Base-by-base conservation (phyloP, 1,140 invertebrate species). In the Drosophila athabasca region DNA sequence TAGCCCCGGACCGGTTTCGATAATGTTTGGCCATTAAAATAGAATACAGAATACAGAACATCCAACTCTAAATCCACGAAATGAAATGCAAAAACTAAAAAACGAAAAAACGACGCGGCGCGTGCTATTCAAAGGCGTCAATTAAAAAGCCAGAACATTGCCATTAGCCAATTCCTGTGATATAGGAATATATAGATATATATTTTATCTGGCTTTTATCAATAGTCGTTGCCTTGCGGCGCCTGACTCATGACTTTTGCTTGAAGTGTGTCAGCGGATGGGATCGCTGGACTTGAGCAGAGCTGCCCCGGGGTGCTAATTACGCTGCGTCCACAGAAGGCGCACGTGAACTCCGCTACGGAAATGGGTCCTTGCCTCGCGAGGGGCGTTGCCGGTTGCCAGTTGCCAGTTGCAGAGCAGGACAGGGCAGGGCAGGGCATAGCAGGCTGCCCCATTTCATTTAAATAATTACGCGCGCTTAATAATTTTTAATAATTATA, bases 401-500 rank as follows among this genome's bases (percentile, higher is more conserved):
- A 31, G 35, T 5, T 13, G 35, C 35, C 35, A 13, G 35, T 39
- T 39, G 9, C 35, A 39, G 35, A 0, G 35, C 31, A 31, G 29
- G 8, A 3, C 7, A 7, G 29, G 8, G 6, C 29, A 7, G 29
- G 8, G 8, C 29, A 31, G 29, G 2, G 6, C 29, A 6, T 7
- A 9, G 29, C 8, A 9, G 31, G 8, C 46, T 54, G 72, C 62
- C 65, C 76, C 68, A 79, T 88, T 85, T 88, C 76, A 88, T 89
- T 88, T 89, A 88, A 88, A 88, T 88, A 88, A 88, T 88, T 88
- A 88, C 83, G 72, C 79, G 59, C 62, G 84, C 83, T 88, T 88
- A 88, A 88, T 88, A 88, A 88, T 88, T 88, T 88, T 89, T 88
- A 84, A 83, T 89, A 88, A 88, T 88, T 89, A 89, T 89, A 89